Percentiles rank a stretch among this genome's conserved stretches.
These are phyloP conservation scores for Drosophila percnosoma DNA, from an alignment of 2,888 invertebrate species.

Conservation along the genomic window DNA sequence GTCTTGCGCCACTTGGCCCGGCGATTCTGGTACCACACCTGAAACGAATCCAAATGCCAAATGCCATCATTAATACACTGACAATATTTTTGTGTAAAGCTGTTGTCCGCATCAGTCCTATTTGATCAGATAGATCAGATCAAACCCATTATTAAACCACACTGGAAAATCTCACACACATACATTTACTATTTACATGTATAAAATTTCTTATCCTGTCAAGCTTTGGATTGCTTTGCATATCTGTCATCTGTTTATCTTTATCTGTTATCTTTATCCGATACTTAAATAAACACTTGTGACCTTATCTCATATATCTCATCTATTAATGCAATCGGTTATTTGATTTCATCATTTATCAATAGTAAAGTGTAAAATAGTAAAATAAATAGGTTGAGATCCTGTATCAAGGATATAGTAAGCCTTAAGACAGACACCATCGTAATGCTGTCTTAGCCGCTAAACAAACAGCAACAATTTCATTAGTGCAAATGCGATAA, in stretches of 20 bases:
- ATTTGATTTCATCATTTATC: neutral
- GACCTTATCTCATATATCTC: neutral
- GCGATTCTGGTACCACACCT: constrained; percentile 98
- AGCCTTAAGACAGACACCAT: neutral
- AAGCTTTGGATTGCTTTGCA: neutral
- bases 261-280: neutral
- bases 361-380: too few species aligned
- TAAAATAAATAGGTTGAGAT: neutral
- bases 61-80: neutral
- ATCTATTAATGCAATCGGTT: neutral
- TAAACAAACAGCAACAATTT: constrained; percentile 31
- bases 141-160: neutral
- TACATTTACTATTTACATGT: neutral
- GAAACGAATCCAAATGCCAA: constrained; percentile 58
- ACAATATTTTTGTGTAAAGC: neutral
- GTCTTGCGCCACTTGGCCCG: constrained; percentile 99
- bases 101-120: neutral
- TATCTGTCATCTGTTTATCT: neutral
- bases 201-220: neutral
- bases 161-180: too few species aligned
- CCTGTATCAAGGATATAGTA: neutral
- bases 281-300: neutral
- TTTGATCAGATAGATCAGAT: neutral
- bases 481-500: constrained; percentile 55
- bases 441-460: neutral